Evolutionary conservation across 2,888 invertebrate species (phyloP).

Genomic region (Scaptomyza parva): DNA sequence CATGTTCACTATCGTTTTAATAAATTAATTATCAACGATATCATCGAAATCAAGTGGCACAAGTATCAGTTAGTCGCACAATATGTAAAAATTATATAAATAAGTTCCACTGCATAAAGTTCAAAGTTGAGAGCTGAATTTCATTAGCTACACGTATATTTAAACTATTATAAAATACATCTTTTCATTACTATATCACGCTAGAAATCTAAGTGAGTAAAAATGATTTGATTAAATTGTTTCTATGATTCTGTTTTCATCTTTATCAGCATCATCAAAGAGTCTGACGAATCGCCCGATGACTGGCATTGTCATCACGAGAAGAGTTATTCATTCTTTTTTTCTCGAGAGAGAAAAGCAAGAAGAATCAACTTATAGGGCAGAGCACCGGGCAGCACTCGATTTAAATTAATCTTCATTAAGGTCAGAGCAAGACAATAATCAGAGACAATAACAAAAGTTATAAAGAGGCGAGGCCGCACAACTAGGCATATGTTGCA

Average conservation of each 20-base stretch:
- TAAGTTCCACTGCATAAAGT: slow-evolving; percentile 31
- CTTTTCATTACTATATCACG: slow-evolving; percentile 27
- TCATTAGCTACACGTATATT: slow-evolving; percentile 4
- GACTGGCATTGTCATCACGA: slow-evolving; percentile 18
- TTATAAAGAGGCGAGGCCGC: slow-evolving; percentile 33
- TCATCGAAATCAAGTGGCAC: slow-evolving; percentile 55
- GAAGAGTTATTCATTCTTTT: slow-evolving; percentile 22
- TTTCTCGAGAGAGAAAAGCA: slow-evolving; percentile 17
- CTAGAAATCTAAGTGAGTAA: slow-evolving; percentile 51
- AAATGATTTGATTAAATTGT: slow-evolving; percentile 60
- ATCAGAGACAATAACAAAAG: slow-evolving; percentile 19
- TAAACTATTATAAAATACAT: too few relatives aligned
- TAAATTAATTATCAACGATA: slow-evolving; percentile 67
- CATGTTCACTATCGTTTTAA: slow-evolving; percentile 43
- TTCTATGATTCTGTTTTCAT: slow-evolving; percentile 36
- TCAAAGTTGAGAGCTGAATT: slow-evolving; percentile 37
- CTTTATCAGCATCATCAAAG: slow-evolving; percentile 32
- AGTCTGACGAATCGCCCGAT: not conserved
- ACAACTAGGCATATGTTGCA: slow-evolving; percentile 46
- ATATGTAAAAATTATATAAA: slow-evolving; percentile 20
- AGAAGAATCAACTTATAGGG: slow-evolving; percentile 6
- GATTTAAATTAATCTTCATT: slow-evolving; percentile 77
- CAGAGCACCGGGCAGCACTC: slow-evolving; percentile 44
- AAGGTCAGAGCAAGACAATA: slow-evolving; percentile 61
- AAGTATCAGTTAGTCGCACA: slow-evolving; percentile 19